Evolutionary conservation across 92 coral and sea anemone species (phyloP).

Genomic region (Palythoa caribaeorum): DNA sequence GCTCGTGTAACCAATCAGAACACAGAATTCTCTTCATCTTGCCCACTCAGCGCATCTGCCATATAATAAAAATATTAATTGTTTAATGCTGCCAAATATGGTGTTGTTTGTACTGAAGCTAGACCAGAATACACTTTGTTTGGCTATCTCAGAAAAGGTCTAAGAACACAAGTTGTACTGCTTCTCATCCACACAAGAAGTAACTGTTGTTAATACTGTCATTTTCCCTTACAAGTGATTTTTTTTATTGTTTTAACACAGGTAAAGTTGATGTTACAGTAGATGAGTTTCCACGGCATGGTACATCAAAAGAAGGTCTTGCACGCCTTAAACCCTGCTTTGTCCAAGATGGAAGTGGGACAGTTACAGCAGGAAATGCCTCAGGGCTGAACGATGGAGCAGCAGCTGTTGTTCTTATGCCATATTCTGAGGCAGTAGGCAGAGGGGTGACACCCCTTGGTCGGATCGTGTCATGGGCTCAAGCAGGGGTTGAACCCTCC

Average conservation of each 20-base stretch:
- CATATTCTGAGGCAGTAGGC: constrained; percentile 77
- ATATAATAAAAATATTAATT: too few species aligned
- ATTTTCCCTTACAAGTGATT: background rate
- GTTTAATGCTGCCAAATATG: too few species aligned
- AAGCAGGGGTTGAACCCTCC: constrained; percentile 98
- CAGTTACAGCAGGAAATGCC: constrained; percentile 97
- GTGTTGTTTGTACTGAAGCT: too few species aligned
- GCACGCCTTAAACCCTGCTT: constrained; percentile 92
- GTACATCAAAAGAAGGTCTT: constrained; percentile 84
- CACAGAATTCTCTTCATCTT: too few species aligned
- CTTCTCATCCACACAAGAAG: too few species aligned
- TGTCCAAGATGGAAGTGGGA: constrained; percentile 89
- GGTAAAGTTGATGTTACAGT: constrained; percentile 77
- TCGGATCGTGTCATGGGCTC: constrained; percentile 93
- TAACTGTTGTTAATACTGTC: background rate
- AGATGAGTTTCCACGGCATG: constrained; percentile 94
- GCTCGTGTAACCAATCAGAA: too few species aligned
- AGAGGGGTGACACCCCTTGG: constrained; percentile 79
- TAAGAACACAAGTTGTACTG: too few species aligned
- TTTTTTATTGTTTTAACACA: constrained; percentile 1
- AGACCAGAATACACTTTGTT: too few species aligned
- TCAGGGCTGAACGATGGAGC: constrained; percentile 99
- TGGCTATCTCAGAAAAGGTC: too few species aligned
- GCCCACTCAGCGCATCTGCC: too few species aligned
- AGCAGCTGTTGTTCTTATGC: constrained; percentile 91